Evolutionary conservation across 2,113 vertebrate species (phyloP), one percentile per base, ranked within the genome.

Genomic region (Caloenas nicobarica): DNA sequence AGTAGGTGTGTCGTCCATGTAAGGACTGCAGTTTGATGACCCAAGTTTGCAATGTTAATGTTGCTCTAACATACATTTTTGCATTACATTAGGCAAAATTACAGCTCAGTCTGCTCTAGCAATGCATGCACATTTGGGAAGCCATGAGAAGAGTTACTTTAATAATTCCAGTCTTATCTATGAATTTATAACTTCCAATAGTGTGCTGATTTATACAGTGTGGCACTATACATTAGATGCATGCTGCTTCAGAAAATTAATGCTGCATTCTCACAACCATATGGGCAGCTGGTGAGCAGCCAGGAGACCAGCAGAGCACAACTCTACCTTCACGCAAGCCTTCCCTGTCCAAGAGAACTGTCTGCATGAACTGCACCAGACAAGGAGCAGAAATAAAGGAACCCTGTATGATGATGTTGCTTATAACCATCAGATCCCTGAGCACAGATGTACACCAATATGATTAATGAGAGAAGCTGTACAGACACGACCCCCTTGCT

Each of bases 241-340:
- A 16, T 1, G 34, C 71, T 86, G 82, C 66, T 65, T 83, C 5
- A 11, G 92, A 94, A 93, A 93, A 88, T 88, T 74, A 95, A 80
- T 88, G 91, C 74, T 76, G 61, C 74, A 72, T 93, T 95, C 84
- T 89, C 86, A 95, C 91, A 95, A 88, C 92, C 88, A 84, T 83
- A 94, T 81, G 81, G 83, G 81, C 58, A 62, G 65, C 65, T 93
- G 91, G 81, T 46, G 0, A 93, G 85, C 0, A 0, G 64, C 94
- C 93, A 95, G 69, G 72, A 72, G 91, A 88, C n/a, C 85, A 91
- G 86, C 81, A 70, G 80, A 81, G 84, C 90, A 79, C 1, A 36
- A 74, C 71, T 66, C 69, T 86, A 64, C 44, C 68, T 91, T 81
- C 79, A 81, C 1, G 2, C 38, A 76, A 89, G 76, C 79, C 61